Evolutionary conservation across 2,113 vertebrate species (phyloP), one percentile per base, ranked within the genome.

Genomic region (Syrrhaptes paradoxus): DNA sequence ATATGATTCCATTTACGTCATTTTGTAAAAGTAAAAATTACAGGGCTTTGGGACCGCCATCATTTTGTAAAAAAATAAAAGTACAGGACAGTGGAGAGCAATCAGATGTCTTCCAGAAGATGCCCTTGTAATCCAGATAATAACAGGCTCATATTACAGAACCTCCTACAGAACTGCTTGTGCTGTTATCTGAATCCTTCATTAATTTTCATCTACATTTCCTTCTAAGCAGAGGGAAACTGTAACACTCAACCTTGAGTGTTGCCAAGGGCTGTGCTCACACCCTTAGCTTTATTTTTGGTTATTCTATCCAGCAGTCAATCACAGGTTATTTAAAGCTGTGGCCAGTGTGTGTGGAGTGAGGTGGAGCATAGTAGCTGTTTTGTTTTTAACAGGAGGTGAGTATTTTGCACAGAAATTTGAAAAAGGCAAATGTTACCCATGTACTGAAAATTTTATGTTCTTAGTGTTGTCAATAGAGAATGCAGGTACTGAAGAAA

Each of bases 301-400:
- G 17, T 74, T 59, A 26, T 62, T 94, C 14, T 9, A 62, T 51
- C 26, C 9, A 51, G 13, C 45, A 61, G 82, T 72, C 29, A 34
- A 19, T 57, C n/a, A 52, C 41, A 72, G 59, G 45, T 41, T 79
- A 79, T 46, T 82, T 63, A 58, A 74, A 76, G 6, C 20, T 71
- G 14, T 3, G 3, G 31, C 7, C 38, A 62, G 61, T 0, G 0
- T 28, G 36, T 15, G 11, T 19, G 18, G 36, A 78, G 17, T 7
- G 3, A 87, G 29, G 32, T 63, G 62, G 20, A 71, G 45, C 15
- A 62, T 0, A 46, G 36, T 17, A 67, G 34, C 31, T 38, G 25
- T 7, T 51, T 81, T 43, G 7, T 8, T 90, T 79, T 74, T 45
- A 54, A 12, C 22, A 43, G 74, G 19, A 74, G 22, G 8, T 48